phyloP scores from a whole-genome alignment of 2,797 vertebrate species.

The Sebastes oblongus region DNA sequence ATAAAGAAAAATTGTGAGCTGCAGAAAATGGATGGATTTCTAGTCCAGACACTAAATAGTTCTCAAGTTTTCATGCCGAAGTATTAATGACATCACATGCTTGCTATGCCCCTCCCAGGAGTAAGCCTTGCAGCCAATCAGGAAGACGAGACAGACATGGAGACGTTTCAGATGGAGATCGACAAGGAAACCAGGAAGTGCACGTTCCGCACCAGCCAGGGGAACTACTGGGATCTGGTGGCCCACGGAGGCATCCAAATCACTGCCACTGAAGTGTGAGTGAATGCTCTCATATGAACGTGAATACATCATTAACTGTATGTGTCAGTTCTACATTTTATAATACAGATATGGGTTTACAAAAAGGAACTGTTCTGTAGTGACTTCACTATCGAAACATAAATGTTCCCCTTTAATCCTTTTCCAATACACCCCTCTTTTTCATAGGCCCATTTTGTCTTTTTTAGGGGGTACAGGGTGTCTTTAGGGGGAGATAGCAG shows the following conservation, averaged over 20 bases:
- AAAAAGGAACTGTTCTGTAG: neutral
- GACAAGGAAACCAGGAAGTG: slow-evolving; percentile 91
- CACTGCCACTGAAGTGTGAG: slow-evolving; percentile 91
- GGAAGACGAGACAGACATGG: slow-evolving; percentile 93
- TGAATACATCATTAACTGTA: neutral
- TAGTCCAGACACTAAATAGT: neutral
- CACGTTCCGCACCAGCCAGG: slow-evolving; percentile 89
- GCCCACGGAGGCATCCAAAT: slow-evolving; percentile 93
- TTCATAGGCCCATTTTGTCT: too few species aligned
- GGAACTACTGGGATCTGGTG: slow-evolving; percentile 94
- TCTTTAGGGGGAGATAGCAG: too few species aligned
- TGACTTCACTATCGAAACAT: neutral
- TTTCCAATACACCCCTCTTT: too few species aligned
- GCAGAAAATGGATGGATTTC: neutral
- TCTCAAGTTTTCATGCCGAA: neutral
- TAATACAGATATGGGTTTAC: neutral
- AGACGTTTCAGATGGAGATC: slow-evolving; percentile 98
- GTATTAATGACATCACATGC: neutral
- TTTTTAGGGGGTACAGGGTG: too few species aligned
- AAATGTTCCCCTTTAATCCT: neutral
- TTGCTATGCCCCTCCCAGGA: slow-evolving; percentile 77
- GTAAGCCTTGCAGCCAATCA: slow-evolving; percentile 96
- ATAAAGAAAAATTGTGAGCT: neutral
- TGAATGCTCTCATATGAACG: neutral
- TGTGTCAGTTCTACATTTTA: neutral